Evolutionary conservation across 2,113 vertebrate species (phyloP).

Genomic region (Orientallactaga bullata): DNA sequence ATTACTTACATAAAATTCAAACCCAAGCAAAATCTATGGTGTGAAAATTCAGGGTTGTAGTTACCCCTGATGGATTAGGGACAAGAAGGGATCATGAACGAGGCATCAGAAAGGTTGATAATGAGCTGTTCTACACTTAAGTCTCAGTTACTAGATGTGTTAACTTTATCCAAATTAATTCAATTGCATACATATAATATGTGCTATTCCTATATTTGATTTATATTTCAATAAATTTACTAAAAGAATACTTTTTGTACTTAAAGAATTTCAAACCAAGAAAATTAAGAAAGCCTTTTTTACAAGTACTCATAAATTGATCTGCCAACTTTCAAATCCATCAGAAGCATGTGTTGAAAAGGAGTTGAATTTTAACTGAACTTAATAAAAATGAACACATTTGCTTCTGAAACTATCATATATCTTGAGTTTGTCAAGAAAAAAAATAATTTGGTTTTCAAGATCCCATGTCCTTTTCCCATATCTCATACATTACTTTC

Average conservation of each 20-base stretch:
- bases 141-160: not conserved
- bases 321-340: constrained; percentile 65
- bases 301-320: constrained; percentile 59
- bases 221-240: constrained; percentile 57
- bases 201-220: constrained; percentile 20
- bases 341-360: constrained; percentile 56
- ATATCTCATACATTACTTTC: not conserved
- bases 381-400: constrained; percentile 42
- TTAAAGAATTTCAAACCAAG: constrained; percentile 65
- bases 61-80: not conserved
- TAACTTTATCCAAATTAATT: constrained; percentile 55
- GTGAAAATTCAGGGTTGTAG: not conserved
- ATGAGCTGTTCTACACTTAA: not conserved
- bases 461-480: constrained; percentile 33
- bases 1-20: constrained; percentile 12
- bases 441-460: constrained; percentile 49
- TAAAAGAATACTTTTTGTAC: constrained; percentile 26
- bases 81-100: not conserved
- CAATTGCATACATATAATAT: not conserved
- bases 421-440: constrained; percentile 45
- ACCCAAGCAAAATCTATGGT: constrained; percentile 9
- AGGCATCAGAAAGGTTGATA: not conserved
- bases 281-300: constrained; percentile 64
- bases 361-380: constrained; percentile 56
- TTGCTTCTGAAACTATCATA: constrained; percentile 45